Evolutionary conservation across 1,140 invertebrate genomes (phyloP).

Genomic region (Hypothenemus hampei): DNA sequence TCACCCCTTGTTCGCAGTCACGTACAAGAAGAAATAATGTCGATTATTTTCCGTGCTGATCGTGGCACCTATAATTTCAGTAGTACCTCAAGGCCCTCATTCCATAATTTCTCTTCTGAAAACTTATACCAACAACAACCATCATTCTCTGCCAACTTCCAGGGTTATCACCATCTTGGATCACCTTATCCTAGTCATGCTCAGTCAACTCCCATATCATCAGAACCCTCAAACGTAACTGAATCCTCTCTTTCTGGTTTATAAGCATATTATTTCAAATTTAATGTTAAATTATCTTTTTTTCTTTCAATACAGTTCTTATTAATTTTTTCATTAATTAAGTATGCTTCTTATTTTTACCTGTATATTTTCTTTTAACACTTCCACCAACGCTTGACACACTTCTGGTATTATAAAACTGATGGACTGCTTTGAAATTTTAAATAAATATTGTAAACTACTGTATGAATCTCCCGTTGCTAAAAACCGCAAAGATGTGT

Average conservation of each 20-base stretch:
- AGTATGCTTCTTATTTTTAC: constrained; percentile 1
- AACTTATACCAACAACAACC: background rate
- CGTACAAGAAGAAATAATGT: no score
- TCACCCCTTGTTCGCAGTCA: no score
- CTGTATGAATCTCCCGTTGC: constrained; percentile 34
- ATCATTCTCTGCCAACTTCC: background rate
- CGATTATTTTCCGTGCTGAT: no score
- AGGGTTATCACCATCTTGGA: no score
- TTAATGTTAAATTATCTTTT: background rate
- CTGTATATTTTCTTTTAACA: constrained; percentile 26
- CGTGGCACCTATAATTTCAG: no score
- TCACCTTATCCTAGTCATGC: no score
- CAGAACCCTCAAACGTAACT: no score
- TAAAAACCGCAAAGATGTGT: no score
- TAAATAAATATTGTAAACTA: constrained; percentile 31
- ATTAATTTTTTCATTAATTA: background rate
- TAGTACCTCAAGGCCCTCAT: no score
- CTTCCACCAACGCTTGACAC: constrained; percentile 25
- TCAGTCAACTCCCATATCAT: no score
- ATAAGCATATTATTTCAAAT: background rate
- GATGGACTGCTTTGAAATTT: constrained; percentile 20
- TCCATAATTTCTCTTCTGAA: background rate
- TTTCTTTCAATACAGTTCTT: background rate
- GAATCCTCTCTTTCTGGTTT: background rate
- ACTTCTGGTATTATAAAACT: constrained; percentile 29